These are phyloP conservation scores for Glyphotaelius pellucidus DNA, from an alignment of 2,888 invertebrate genomes.

Conservation along the genomic window DNA sequence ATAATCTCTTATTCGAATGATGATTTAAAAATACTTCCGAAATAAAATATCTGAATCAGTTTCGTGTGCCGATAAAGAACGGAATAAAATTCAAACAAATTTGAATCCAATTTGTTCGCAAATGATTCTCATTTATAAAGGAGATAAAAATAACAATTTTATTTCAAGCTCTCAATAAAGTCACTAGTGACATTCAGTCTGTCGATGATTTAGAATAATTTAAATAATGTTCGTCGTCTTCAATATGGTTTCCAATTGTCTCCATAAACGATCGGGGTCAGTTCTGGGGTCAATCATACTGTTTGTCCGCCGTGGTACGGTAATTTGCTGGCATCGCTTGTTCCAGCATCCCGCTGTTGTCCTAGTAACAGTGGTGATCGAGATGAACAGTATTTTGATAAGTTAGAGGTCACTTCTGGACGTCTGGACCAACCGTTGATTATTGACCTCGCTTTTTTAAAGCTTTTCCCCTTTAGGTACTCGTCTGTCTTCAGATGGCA, in stretches of 20 bases:
- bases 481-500: too few species aligned
- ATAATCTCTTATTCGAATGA: background rate
- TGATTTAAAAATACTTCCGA: background rate
- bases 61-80: background rate
- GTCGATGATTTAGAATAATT: slow-evolving; percentile 42
- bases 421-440: background rate
- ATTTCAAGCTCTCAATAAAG: background rate
- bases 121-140: background rate
- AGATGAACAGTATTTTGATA: background rate
- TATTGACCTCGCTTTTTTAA: background rate
- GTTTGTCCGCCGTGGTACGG: slow-evolving; percentile 52
- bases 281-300: slow-evolving; percentile 58
- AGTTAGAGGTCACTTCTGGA: background rate
- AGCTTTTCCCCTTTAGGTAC: background rate
- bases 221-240: slow-evolving; percentile 24
- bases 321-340: background rate
- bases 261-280: slow-evolving; percentile 49
- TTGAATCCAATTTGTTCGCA: background rate
- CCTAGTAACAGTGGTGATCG: background rate
- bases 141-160: background rate
- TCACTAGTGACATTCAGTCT: slow-evolving; percentile 13
- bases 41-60: background rate
- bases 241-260: slow-evolving; percentile 51
- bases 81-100: background rate
- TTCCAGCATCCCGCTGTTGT: background rate